Evolutionary conservation across 2,113 vertebrate species (phyloP).

Genomic region (Spilogale gracilis): DNA sequence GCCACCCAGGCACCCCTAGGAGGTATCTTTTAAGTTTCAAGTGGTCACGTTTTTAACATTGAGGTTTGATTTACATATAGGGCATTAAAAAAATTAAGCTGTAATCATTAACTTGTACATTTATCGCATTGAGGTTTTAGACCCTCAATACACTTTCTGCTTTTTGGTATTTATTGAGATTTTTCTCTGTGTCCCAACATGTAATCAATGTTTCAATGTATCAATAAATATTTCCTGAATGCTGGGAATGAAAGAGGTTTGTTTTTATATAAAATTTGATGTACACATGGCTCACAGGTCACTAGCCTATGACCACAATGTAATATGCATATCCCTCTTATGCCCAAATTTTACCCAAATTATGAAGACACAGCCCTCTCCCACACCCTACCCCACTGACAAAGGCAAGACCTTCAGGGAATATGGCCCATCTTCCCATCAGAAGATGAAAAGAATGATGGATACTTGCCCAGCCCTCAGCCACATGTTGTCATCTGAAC

Average conservation of each 20-base stretch:
- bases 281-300: neutral
- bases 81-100: neutral
- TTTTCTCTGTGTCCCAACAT: neutral
- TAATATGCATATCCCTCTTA: neutral
- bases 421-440: neutral
- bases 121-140: neutral
- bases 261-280: neutral
- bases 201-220: neutral
- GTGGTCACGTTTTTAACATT: neutral
- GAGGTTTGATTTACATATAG: neutral
- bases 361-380: neutral
- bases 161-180: neutral
- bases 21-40: neutral
- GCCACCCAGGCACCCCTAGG: no score
- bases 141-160: neutral
- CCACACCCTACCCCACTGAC: accelerated
- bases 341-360: neutral
- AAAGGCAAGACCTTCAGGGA: neutral
- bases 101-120: neutral
- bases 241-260: neutral
- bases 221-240: neutral
- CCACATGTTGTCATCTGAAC: neutral
- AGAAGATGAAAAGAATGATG: neutral
- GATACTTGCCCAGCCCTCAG: neutral
- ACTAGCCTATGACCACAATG: neutral